phyloP scores from a whole-genome alignment of 2,113 vertebrate genomes.

The Amphilophus citrinellus region DNA sequence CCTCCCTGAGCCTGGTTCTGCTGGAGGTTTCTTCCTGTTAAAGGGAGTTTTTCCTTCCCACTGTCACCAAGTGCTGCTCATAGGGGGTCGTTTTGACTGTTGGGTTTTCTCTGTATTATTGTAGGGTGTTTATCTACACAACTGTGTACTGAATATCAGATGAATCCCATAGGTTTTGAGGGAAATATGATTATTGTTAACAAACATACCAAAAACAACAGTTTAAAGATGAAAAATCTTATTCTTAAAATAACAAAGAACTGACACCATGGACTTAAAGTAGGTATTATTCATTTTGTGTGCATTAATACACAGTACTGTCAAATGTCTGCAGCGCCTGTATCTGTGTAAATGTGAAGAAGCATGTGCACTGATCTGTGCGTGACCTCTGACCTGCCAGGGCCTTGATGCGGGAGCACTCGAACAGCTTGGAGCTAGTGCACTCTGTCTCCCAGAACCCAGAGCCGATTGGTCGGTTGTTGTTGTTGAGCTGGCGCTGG shows the following conservation, averaged over 20 bases:
- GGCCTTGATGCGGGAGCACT: conserved; percentile 93
- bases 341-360: conserved; percentile 31
- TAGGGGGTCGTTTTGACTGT: too few relatives aligned
- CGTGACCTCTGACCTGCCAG: conserved; percentile 84
- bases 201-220: too few relatives aligned
- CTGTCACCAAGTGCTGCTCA: too few relatives aligned
- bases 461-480: conserved; percentile 84
- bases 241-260: not conserved
- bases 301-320: rapidly evolving
- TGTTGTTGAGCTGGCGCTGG: conserved; percentile 89
- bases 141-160: too few relatives aligned
- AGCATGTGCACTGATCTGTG: not conserved
- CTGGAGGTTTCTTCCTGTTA: too few relatives aligned
- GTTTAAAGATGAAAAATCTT: not conserved
- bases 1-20: too few relatives aligned
- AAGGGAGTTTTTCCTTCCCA: too few relatives aligned
- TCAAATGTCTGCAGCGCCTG: not conserved
- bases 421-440: conserved; percentile 90
- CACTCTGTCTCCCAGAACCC: conserved; percentile 85
- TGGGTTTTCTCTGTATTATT: too few relatives aligned
- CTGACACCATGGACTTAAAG: not conserved
- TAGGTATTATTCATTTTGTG: not conserved
- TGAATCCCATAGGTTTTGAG: too few relatives aligned
- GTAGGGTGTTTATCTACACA: too few relatives aligned
- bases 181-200: too few relatives aligned